Base-by-base conservation (phyloP, 2,888 invertebrate genomes). In the Timandra comae region DNA sequence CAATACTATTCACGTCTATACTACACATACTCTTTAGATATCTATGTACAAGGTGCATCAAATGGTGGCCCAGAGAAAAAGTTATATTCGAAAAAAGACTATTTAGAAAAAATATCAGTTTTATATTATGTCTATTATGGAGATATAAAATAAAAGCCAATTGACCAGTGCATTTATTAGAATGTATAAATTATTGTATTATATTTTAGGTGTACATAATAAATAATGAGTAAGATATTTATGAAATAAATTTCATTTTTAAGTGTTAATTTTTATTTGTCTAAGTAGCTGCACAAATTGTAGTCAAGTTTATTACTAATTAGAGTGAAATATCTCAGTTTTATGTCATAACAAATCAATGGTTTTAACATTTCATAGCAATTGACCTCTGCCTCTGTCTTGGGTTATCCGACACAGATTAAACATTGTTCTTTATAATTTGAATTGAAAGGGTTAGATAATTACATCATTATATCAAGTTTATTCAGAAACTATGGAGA, bases 61-160 rank as follows among this genome's bases (percentile, higher is more conserved):
- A 67, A 50, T 81, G 84, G 78, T 76, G 75, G 73, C 75, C 80
- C 0, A 74, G 65, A 41, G 70, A 80, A 36, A 74, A 66, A 43
- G 35, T 72, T 26, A 53, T 72, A 32, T 72, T 74, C 23, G 80
- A 84, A 47, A 77, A 78, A 44, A 66, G 62, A 50, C 50, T 81
- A 4, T 70, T 80, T 37, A 72, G 62, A 52, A 69, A 68, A 46
- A 73, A 77, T 43, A 55, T 74, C 30, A 74, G 66, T 46, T 56
- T 79, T 28, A 65, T 75, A 36, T 48, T 78, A 33, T 79, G 74
- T 54, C 63, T 82, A 31, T 51, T 84, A 43, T 76, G 79, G 74
- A 75, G 71, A 49, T 74, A 67, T 49, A 84, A 84, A 59, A 52
- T 73, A 36, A 84, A 84, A 59, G 51, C 67, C 12, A 75, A 81